Conservation (phyloP, 2,113 vertebrate genomes). For the Toxostoma redivivum region DNA sequence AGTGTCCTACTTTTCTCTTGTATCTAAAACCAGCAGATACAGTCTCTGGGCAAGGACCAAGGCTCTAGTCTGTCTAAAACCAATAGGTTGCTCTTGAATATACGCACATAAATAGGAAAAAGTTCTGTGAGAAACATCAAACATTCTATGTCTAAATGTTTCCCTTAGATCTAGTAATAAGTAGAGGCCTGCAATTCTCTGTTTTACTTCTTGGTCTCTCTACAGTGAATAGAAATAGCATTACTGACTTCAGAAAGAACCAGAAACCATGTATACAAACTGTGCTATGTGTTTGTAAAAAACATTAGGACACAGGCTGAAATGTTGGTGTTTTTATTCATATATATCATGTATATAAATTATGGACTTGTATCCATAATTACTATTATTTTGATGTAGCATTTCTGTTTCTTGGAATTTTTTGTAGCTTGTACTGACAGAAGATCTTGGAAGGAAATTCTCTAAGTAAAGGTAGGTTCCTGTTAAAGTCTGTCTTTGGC, state of each 20-base stretch:
- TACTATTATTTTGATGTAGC: not conserved
- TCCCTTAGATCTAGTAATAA: not conserved
- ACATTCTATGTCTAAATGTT: not conserved
- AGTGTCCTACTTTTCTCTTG: not conserved
- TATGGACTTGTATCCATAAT: not conserved
- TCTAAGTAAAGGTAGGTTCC: not conserved
- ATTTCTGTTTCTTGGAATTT: not conserved
- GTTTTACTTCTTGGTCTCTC: not conserved
- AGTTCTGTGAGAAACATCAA: not conserved
- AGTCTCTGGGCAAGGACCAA: not conserved
- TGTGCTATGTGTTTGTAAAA: not conserved
- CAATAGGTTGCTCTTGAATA: not conserved
- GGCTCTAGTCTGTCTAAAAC: not conserved
- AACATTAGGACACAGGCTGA: not conserved
- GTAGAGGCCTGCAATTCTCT: not conserved
- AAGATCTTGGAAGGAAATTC: not conserved
- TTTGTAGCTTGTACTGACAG: not conserved
- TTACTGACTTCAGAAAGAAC: not conserved
- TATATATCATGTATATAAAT: not conserved
- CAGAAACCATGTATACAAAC: not conserved
- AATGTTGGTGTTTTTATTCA: not conserved
- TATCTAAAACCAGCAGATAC: not conserved
- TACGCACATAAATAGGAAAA: not conserved
- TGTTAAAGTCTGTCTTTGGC: not conserved
- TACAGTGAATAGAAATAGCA: not conserved